These are phyloP conservation scores for Zaprionus obscuricornis DNA, from an alignment of 2,888 invertebrate species.

Conservation along the genomic window DNA sequence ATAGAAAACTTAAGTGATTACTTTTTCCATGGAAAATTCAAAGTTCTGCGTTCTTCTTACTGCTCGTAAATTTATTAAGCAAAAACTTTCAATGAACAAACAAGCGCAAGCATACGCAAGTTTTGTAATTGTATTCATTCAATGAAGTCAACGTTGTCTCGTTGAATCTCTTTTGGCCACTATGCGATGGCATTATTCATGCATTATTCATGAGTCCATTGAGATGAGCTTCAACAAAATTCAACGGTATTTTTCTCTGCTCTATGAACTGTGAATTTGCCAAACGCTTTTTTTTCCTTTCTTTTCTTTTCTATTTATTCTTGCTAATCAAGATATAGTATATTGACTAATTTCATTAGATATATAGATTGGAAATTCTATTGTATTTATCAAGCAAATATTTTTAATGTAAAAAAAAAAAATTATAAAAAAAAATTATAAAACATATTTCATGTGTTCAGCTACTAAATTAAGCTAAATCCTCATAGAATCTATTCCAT, in stretches of 20 bases:
- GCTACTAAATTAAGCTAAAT: too few species aligned
- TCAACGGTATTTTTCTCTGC: conserved; percentile 22
- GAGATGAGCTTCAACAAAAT: conserved; percentile 33
- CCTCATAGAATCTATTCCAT: too few species aligned
- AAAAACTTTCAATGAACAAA: conserved; percentile 66
- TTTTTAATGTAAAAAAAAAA: too few species aligned
- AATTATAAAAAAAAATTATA: too few species aligned
- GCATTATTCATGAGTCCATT: conserved; percentile 62
- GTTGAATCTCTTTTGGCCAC: conserved; percentile 36
- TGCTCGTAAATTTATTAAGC: conserved; percentile 73
- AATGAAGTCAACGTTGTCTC: conserved; percentile 66
- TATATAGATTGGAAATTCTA: background rate
- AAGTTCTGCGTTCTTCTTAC: conserved; percentile 60
- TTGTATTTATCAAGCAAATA: too few species aligned
- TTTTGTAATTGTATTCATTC: conserved; percentile 74
- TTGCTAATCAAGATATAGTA: conserved; percentile 16
- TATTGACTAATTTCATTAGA: conserved; percentile 9
- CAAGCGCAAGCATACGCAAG: conserved; percentile 66
- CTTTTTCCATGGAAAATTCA: conserved; percentile 54
- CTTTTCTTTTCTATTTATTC: too few species aligned
- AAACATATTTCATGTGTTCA: too few species aligned
- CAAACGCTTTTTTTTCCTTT: conserved; percentile 17
- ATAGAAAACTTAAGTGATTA: conserved; percentile 78
- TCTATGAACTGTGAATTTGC: conserved; percentile 27
- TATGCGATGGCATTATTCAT: conserved; percentile 43